Percentiles rank a stretch among this genome's conserved stretches.
These are phyloP conservation scores for Ericerus pela DNA, from an alignment of 1,140 invertebrate species.

Conservation along the genomic window DNA sequence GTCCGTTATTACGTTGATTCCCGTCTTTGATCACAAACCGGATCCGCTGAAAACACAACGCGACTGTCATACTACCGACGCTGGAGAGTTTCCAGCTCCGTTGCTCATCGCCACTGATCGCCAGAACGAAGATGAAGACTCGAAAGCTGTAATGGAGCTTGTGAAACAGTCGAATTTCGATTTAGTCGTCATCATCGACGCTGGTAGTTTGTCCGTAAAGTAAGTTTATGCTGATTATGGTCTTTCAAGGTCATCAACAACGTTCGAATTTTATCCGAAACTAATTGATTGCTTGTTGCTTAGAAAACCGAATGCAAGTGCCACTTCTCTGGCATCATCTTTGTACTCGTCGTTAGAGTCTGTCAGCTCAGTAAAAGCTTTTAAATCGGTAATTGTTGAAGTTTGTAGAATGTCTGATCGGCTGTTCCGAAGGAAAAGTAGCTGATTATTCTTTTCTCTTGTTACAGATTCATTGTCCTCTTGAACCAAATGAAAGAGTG, in stretches of 20 bases:
- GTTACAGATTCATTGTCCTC: conserved; percentile 6
- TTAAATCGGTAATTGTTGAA: conserved; percentile 5
- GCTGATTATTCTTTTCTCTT: not conserved
- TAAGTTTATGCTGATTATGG: too few species aligned
- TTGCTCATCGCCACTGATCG: conserved; percentile 16
- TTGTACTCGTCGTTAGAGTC: not conserved
- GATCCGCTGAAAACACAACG: conserved; percentile 4
- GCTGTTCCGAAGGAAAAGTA: not conserved
- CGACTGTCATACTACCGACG: conserved; percentile 16
- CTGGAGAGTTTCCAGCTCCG: conserved; percentile 16
- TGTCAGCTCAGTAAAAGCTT: not conserved
- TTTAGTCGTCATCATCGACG: conserved; percentile 44
- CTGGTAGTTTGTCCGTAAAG: conserved; percentile 40
- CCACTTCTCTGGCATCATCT: not conserved
- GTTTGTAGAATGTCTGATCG: not conserved
- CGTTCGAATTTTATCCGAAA: too few species aligned
- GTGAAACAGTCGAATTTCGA: conserved; percentile 34
- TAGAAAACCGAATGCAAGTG: conserved; percentile 5
- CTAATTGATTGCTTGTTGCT: too few species aligned
- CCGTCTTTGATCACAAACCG: conserved; percentile 27
- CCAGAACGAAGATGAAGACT: conserved; percentile 5
- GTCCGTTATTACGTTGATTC: conserved; percentile 64
- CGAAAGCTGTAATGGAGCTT: conserved; percentile 17
- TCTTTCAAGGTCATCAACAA: too few species aligned
- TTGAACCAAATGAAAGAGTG: conserved; percentile 3